A percentile compares a stretch with the other conserved stretches of the same genome.
Conservation (phyloP, 2,888 invertebrate genomes). For the Trichogramma evanescens region DNA sequence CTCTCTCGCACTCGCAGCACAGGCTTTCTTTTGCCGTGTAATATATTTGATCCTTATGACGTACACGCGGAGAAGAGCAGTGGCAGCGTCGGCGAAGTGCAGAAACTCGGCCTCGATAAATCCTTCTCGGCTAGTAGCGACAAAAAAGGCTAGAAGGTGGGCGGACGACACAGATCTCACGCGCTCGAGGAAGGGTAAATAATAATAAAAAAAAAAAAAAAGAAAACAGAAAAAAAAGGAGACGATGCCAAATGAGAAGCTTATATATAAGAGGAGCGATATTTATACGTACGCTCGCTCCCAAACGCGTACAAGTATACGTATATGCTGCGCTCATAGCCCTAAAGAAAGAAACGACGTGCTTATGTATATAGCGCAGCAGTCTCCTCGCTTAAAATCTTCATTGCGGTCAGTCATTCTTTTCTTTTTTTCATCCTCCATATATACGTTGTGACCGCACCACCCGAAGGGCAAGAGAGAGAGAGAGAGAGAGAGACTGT, state of each 20-base stretch:
- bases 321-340: no score
- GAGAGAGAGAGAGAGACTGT: no score
- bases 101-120: constrained; percentile 22
- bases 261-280: constrained; percentile 14
- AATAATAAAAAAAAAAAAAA: constrained; percentile 14
- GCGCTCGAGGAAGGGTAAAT: neutral
- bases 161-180: neutral
- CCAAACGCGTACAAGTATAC: neutral
- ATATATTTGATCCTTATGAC: no score
- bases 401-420: constrained; percentile 44
- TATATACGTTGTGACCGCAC: neutral
- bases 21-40: no score
- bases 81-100: neutral
- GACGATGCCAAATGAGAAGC: neutral
- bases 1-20: no score
- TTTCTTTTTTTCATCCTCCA: constrained; percentile 23
- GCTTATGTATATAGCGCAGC: neutral
- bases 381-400: constrained; percentile 36
- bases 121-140: constrained; percentile 5
- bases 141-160: constrained; percentile 8
- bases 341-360: constrained; percentile 8
- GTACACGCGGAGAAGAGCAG: no score
- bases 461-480: no score
- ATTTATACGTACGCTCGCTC: neutral
- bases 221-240: constrained; percentile 1